phyloP scores from a whole-genome alignment of 2,113 vertebrate species.

The Mastomys coucha region DNA sequence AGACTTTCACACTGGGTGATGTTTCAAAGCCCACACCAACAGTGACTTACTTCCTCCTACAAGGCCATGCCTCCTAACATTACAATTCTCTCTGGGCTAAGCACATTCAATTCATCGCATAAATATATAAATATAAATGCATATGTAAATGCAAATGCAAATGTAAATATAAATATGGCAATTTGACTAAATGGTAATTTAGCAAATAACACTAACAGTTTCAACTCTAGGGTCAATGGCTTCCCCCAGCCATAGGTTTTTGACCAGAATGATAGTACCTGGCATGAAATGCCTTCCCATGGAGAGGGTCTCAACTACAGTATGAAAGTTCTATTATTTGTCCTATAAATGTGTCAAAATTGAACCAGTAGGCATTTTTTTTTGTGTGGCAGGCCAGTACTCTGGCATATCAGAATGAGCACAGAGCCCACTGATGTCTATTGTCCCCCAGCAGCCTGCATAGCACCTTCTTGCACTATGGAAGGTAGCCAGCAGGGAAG shows the following conservation, averaged over 20 bases:
- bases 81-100: no score
- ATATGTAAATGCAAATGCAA: background rate
- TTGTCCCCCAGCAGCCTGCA: background rate
- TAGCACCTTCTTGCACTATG: background rate
- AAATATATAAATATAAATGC: background rate
- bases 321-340: background rate
- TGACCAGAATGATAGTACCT: background rate
- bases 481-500: background rate
- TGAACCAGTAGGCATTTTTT: no score
- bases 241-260: background rate
- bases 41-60: no score
- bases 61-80: no score
- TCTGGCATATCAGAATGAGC: background rate
- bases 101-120: no score
- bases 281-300: background rate
- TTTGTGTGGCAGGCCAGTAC: background rate
- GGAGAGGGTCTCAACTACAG: background rate
- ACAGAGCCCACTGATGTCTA: background rate
- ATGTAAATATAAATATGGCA: background rate
- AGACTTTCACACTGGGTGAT: no score
- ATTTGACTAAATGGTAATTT: background rate
- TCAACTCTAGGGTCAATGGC: background rate
- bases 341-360: background rate
- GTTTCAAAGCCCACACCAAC: no score
- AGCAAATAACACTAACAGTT: background rate